Base-by-base conservation (phyloP, 1,140 invertebrate genomes). In the Bradynema listronoti region DNA sequence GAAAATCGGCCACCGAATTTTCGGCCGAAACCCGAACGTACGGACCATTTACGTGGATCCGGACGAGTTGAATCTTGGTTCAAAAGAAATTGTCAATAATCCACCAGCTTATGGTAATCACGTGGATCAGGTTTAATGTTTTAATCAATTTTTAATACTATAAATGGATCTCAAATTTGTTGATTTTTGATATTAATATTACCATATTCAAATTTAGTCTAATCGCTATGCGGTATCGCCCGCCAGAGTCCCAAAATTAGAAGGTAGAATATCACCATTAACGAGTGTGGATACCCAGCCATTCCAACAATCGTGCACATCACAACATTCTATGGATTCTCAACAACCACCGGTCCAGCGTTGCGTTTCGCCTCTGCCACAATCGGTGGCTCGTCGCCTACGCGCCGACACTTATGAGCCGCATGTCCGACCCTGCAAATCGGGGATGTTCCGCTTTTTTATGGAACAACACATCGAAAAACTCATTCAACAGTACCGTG, bases 401-500 rank as follows among this genome's bases (percentile, higher is more conserved):
- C 53, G 61, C 29, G 22, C 30, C 30, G 46, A 58, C 22, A 67
- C 36, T 24, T 75, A 68, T 34, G 71, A 50, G 27, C 29, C 16
- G n/a, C 34, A 30, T 29, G 47, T 50, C 14, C 29, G 69, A 50
- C 69, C 72, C 11, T 75, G 72, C 43, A 73, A 72, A 56, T 55
- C 72, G 1, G 27, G 49, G 50, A 67, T 71, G 68, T 77, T 68
- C 79, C 95, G 96, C 81, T 98, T 98, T 78, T 99, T 89, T 78
- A 99, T 99, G 93, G 94, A 98, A 76, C 94, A 99, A 78, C 94
- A 98, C 75, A 86, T 97, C 0, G 93, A 97, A 80, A 96, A 97
- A 78, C 87, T 99, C 9, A 83, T 96, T 9, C 96, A 97, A 77
- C 91, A 89, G 7, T 88, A 92, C 75, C 87, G 90, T 63, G 91